phyloP scores from a whole-genome alignment of 2,797 vertebrate species.

The Pantherophis vulpinus region DNA sequence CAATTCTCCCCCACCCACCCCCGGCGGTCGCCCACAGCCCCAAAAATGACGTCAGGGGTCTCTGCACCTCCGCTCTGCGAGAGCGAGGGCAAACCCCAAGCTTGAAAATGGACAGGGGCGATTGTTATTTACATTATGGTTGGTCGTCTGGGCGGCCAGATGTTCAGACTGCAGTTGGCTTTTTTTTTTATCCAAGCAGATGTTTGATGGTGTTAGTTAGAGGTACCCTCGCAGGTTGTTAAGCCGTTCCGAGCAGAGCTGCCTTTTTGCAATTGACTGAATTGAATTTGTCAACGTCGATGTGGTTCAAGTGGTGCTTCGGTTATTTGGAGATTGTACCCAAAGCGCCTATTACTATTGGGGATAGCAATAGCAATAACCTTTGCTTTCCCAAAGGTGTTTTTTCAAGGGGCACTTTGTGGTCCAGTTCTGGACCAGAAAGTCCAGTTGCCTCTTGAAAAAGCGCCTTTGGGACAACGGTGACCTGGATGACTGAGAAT shows the following conservation, averaged over 20 bases:
- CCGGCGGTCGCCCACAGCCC: background rate
- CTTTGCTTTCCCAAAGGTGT: background rate
- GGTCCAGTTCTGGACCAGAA: no score
- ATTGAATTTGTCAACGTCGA: background rate
- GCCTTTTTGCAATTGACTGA: background rate
- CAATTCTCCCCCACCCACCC: background rate
- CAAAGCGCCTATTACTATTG: background rate
- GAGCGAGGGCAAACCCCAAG: background rate
- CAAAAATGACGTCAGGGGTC: slow-evolving; percentile 25
- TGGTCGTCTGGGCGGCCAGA: background rate
- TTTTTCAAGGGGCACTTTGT: background rate
- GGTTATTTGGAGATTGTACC: background rate
- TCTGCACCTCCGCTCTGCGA: background rate
- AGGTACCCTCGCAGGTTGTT: background rate
- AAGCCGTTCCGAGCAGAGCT: background rate
- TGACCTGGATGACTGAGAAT: no score
- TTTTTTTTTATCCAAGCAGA: background rate
- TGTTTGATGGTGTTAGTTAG: background rate
- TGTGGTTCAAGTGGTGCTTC: background rate
- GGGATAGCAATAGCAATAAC: background rate
- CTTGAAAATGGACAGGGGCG: background rate
- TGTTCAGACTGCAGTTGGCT: background rate
- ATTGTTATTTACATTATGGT: background rate
- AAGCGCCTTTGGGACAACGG: background rate
- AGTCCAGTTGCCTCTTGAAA: background rate